phyloP scores from a whole-genome alignment of 2,797 vertebrate species.

The Yasuhikotakia modesta region DNA sequence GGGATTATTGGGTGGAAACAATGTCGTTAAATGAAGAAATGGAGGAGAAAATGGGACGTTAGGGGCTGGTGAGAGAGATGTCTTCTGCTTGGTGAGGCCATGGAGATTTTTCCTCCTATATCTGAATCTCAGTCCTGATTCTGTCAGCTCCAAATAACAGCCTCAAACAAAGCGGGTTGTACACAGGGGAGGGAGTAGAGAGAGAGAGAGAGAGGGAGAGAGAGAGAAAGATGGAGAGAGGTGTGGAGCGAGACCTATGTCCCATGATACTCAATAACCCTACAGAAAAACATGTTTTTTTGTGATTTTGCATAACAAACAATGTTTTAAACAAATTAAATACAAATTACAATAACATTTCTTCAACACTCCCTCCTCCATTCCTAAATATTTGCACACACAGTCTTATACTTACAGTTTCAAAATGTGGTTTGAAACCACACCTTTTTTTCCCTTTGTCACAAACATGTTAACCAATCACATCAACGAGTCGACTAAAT shows the following conservation, averaged over 20 bases:
- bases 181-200: conserved; percentile 9
- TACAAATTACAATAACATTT: too few relatives aligned
- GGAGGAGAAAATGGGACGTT: neutral
- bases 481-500: too few relatives aligned
- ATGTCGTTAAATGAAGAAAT: conserved; percentile 9
- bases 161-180: conserved; percentile 58
- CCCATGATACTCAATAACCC: neutral
- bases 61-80: conserved; percentile 11
- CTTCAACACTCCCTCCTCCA: conserved; percentile 20
- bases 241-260: conserved; percentile 46
- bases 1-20: neutral
- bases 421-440: too few relatives aligned
- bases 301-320: too few relatives aligned
- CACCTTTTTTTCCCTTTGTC: too few relatives aligned
- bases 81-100: conserved; percentile 46
- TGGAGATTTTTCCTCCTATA: conserved; percentile 57
- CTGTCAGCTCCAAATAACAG: conserved; percentile 70
- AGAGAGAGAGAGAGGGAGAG: conserved; percentile 14
- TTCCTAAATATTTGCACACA: conserved; percentile 33
- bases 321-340: too few relatives aligned
- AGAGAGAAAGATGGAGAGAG: conserved; percentile 31
- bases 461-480: too few relatives aligned
- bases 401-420: neutral
- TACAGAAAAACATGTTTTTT: neutral
- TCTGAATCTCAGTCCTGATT: conserved; percentile 72